Conservation (phyloP, 2,113 vertebrate species). For the Hippopotamus amphibius region DNA sequence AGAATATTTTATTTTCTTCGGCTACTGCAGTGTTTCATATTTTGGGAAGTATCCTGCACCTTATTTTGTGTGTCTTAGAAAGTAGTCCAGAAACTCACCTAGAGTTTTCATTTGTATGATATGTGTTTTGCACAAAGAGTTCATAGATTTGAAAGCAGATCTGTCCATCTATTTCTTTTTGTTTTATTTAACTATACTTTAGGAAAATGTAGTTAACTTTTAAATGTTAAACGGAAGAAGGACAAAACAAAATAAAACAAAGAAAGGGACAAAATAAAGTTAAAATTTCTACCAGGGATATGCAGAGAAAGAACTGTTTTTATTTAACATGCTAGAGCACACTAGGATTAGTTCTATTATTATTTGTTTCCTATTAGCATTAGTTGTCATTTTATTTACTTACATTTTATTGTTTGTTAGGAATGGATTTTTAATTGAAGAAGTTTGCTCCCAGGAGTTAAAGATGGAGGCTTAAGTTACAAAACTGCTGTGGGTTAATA, state of each 20-base stretch:
- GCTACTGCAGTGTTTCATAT: neutral
- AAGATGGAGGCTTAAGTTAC: neutral
- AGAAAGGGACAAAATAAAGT: neutral
- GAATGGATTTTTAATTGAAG: neutral
- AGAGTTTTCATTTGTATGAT: neutral
- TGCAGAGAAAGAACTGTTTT: neutral
- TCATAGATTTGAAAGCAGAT: neutral
- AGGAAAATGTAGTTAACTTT: neutral
- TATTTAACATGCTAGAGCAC: neutral
- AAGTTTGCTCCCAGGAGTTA: neutral
- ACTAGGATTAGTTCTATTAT: neutral
- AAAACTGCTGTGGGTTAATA: neutral
- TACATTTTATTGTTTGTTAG: neutral
- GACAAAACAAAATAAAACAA: neutral
- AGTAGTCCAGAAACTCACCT: neutral
- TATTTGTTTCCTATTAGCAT: neutral
- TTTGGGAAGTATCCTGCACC: neutral
- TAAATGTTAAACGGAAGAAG: neutral
- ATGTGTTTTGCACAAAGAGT: neutral
- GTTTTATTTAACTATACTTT: neutral
- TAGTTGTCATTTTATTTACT: conserved; percentile 11
- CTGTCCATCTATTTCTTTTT: neutral
- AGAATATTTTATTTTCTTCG: neutral
- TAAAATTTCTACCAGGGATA: neutral
- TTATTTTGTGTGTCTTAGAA: neutral